Base-by-base conservation (phyloP, 2,888 invertebrate genomes). In the Pegoplata infirma region DNA sequence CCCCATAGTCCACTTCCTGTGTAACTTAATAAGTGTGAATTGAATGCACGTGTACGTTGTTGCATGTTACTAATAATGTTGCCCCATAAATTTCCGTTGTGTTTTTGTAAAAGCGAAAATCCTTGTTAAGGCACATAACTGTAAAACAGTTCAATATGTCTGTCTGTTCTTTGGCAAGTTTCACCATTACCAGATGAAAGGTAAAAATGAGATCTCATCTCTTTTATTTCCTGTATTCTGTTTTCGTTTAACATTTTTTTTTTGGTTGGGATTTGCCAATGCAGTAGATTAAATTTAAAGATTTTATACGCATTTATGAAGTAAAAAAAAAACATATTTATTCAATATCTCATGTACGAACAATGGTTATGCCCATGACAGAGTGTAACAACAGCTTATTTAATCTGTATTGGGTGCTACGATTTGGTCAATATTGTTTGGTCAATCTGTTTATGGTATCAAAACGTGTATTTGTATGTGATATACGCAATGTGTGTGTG, bases 361-460 rank as follows among this genome's bases (percentile, higher is more conserved):
- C 4, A 12, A 16, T n/a, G 56, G 64, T 53, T 76, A 1, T 10
- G 32, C 5, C n/a, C n/a, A 32, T 12, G 32, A 32, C 12, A 32
- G 12, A 32, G 32, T 10, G 32, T 10, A 32, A 32, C 32, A 32
- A 58, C 51, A 73, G 77, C 64, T 73, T 78, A 78, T 74, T 78
- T 74, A 69, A 78, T 68, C 58, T 63, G 64, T 69, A 61, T 55
- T 59, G 63, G 55, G 64, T 74, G 78, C 61, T 69, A 69, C 66
- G 64, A 69, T 78, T 74, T 78, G 74, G 78, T 78, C 53, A 74
- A 69, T 53, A 66, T 64, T 78, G 78, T 78, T n/a, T 71, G 78
- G 74, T 71, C 67, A 68, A 73, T 72, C 61, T 68, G 68, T 55
- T 67, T 61, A 55, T 40, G 74, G 68, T 63, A 61, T 49, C 10